Base-by-base conservation (phyloP, 2,113 vertebrate species). In the Sebastes schlegelii region DNA sequence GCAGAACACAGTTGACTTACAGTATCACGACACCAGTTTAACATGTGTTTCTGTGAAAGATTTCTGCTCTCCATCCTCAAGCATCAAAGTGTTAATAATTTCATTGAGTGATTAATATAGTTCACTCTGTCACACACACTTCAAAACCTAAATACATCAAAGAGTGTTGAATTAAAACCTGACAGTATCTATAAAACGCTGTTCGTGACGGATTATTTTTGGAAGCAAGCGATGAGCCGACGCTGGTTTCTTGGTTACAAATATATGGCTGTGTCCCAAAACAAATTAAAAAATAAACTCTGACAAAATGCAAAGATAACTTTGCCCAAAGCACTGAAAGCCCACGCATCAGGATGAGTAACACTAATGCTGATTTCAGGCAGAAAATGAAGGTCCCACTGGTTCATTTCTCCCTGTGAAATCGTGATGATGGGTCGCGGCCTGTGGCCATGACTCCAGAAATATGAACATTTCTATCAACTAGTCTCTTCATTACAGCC, bases 11-110 rank as follows among this genome's bases (percentile, higher is more conserved):
- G 54, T 14, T 55, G 12, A 81, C 84, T 82, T 81, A 34, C 34
- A 34, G 34, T 34, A 75, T 84, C 78, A 72, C 34, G 63, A 79
- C 79, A 79, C 17, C 43, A 58, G 63, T 21, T 19, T 57, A 34
- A 34, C 34, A 4, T 34, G 34, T 34, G 17, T 49, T 19, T 55
- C 10, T 71, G 45, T 58, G 67, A 63, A 57, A 52, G 52, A 55
- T 23, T 49, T 76, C 48, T 45, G 67, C 72, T 70, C 40, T 13
- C 57, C 21, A 9, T 13, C 34, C 1, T 51, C 54, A 12, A 68
- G 73, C 74, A 76, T 79, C 76, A 84, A 77, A 82, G 83, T 78
- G 85, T 92, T 84, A 54, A 82, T 79, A 61, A 85, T 65, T 85
- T 51, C 42, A 67, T 62, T 46, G 78, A 79, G 67, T 77, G 43